Percentiles rank a stretch among this genome's conserved stretches.
Evolutionary conservation across 2,113 vertebrate genomes (phyloP).

Genomic region (Oryzias celebensis): DNA sequence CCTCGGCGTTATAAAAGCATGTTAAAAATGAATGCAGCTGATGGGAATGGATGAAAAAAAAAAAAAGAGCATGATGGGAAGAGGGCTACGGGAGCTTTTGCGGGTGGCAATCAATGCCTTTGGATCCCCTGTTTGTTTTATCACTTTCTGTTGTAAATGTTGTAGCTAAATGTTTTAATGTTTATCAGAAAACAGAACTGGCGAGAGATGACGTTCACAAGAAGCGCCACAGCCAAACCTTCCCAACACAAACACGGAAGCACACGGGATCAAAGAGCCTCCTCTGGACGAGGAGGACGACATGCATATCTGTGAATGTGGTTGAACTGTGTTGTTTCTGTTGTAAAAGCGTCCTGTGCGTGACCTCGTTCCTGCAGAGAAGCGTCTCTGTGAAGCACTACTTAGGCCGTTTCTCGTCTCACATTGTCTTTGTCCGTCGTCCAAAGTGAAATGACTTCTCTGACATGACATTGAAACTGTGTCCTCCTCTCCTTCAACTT

Average conservation of each 20-base stretch:
- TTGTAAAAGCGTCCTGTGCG: conserved; percentile 38
- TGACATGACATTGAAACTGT: conserved; percentile 54
- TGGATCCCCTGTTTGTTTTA: conserved; percentile 43
- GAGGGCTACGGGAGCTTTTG: conserved; percentile 40
- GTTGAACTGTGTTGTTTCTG: conserved; percentile 45
- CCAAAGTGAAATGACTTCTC: conserved; percentile 31
- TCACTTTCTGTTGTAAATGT: conserved; percentile 63
- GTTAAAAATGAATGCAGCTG: conserved; percentile 44
- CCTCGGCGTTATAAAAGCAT: conserved; percentile 58
- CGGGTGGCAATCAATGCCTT: conserved; percentile 60
- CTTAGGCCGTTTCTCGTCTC: neutral
- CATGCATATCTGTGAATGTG: conserved; percentile 46
- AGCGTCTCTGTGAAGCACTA: conserved; percentile 28
- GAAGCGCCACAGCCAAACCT: neutral
- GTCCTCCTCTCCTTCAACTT: conserved; percentile 1
- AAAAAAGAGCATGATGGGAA: conserved; percentile 10
- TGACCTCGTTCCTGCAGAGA: conserved; percentile 47
- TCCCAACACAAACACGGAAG: conserved; percentile 29
- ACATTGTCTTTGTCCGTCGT: too few relatives aligned
- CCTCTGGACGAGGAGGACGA: conserved; percentile 39
- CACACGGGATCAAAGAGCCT: conserved; percentile 43
- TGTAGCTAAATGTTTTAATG: conserved; percentile 65
- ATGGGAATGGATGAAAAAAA: conserved; percentile 9
- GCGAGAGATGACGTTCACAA: too few relatives aligned
- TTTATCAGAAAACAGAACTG: conserved; percentile 19